A percentile compares a stretch with the other conserved stretches of the same genome.
These are phyloP conservation scores for Misgurnus anguillicaudatus DNA, from an alignment of 2,113 vertebrate genomes.

Conservation along the genomic window DNA sequence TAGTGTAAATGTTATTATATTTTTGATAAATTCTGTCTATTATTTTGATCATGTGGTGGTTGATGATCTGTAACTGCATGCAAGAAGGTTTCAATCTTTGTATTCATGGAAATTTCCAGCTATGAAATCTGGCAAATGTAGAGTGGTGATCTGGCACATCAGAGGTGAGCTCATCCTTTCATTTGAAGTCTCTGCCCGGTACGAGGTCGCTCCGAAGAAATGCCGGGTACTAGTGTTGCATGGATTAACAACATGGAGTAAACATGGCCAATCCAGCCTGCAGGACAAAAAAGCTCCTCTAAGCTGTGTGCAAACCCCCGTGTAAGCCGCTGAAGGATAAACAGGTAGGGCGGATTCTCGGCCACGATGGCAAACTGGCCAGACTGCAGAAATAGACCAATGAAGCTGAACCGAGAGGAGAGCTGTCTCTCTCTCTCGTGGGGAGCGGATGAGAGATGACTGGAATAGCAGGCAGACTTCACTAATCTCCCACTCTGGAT, in stretches of 20 bases:
- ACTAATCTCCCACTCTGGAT: constrained; percentile 70
- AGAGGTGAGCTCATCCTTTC: constrained; percentile 25
- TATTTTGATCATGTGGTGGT: too few species aligned
- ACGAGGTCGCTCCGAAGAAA: constrained; percentile 48
- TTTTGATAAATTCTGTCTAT: too few species aligned
- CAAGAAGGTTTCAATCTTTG: too few species aligned
- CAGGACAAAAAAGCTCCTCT: constrained; percentile 31
- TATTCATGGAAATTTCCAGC: not conserved
- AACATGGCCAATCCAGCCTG: constrained; percentile 60
- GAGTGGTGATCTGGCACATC: not conserved
- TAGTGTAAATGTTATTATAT: too few species aligned
- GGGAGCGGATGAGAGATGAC: constrained; percentile 46
- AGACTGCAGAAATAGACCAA: constrained; percentile 68
- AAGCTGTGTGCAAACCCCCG: constrained; percentile 65
- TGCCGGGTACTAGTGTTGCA: constrained; percentile 66
- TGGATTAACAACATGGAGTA: constrained; percentile 65
- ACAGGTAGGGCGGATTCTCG: constrained; percentile 74
- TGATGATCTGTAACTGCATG: too few species aligned
- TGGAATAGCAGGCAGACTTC: constrained; percentile 74
- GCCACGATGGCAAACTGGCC: constrained; percentile 61
- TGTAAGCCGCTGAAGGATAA: constrained; percentile 74
- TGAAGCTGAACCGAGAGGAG: constrained; percentile 44
- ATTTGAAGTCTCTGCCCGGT: not conserved
- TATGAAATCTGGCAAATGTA: not conserved
- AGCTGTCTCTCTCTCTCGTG: not conserved